These are phyloP conservation scores for Bombus sylvicola DNA, from an alignment of 1,140 invertebrate genomes.

Conservation along the genomic window DNA sequence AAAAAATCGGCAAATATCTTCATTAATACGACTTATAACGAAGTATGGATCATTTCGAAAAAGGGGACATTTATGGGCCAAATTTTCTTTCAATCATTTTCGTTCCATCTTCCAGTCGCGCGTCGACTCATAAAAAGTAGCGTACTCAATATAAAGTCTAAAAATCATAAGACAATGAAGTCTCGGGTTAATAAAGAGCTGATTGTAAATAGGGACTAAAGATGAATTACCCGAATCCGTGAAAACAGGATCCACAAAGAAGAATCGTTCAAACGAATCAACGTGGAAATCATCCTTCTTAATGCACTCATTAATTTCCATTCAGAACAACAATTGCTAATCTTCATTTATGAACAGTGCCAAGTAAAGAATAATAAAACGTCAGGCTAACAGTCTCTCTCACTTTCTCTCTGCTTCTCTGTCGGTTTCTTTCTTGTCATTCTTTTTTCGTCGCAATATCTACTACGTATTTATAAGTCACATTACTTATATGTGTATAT, in stretches of 20 bases:
- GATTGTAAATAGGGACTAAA: background rate
- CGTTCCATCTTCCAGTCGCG: background rate
- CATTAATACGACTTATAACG: background rate
- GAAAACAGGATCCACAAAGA: background rate
- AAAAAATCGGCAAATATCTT: background rate
- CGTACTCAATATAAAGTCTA: background rate
- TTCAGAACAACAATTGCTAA: conserved; percentile 6
- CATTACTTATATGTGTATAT: conserved; percentile 50
- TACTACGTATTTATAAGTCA: conserved; percentile 45
- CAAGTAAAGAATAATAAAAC: conserved; percentile 20
- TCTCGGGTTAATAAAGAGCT: background rate
- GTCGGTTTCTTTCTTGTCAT: background rate
- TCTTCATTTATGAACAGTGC: background rate
- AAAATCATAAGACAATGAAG: background rate
- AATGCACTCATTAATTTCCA: background rate
- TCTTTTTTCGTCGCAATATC: conserved; percentile 15
- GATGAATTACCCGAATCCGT: background rate
- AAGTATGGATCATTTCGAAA: background rate
- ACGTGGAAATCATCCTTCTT: background rate
- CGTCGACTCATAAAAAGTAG: background rate
- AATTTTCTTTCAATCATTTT: background rate
- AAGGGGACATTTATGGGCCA: background rate
- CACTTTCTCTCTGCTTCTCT: conserved; percentile 21
- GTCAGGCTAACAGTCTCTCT: conserved; percentile 25
- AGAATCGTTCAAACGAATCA: background rate